These are phyloP conservation scores for Nomada goodeniana DNA, from an alignment of 2,888 invertebrate species.

Conservation along the genomic window DNA sequence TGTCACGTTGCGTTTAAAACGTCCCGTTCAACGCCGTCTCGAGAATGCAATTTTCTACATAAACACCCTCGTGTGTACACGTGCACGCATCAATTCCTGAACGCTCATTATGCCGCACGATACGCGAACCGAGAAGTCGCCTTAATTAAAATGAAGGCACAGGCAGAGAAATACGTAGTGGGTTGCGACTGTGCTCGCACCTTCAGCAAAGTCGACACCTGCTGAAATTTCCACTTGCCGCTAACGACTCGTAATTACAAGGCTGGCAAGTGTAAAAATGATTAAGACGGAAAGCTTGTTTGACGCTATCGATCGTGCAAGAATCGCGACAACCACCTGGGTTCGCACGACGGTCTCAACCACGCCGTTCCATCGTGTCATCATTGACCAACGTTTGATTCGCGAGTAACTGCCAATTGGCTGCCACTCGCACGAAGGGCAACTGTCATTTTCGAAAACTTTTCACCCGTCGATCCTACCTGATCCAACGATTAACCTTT, in stretches of 20 bases:
- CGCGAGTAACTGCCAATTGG: slow-evolving; percentile 32
- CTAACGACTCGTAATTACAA: slow-evolving; percentile 68
- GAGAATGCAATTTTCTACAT: slow-evolving; percentile 55
- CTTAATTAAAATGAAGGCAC: slow-evolving; percentile 66
- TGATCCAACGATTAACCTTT: slow-evolving; percentile 61
- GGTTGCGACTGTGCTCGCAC: slow-evolving; percentile 1
- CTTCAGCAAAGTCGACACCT: slow-evolving; percentile 50
- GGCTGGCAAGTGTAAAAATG: slow-evolving; percentile 57
- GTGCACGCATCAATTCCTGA: slow-evolving; percentile 48
- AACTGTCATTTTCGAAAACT: slow-evolving; percentile 61
- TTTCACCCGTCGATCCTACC: slow-evolving; percentile 31
- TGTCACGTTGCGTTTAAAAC: slow-evolving; percentile 3
- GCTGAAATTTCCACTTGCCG: slow-evolving; percentile 46
- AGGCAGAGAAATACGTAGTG: slow-evolving; percentile 4
- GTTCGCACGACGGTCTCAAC: not conserved
- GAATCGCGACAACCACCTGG: not conserved
- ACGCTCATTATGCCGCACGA: slow-evolving; percentile 49
- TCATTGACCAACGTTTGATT: slow-evolving; percentile 37
- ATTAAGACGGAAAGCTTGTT: slow-evolving; percentile 46
- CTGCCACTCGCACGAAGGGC: slow-evolving; percentile 26
- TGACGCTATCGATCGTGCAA: slow-evolving; percentile 58
- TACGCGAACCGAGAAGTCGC: slow-evolving; percentile 22
- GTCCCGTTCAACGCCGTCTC: slow-evolving; percentile 23
- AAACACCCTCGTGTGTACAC: slow-evolving; percentile 28
- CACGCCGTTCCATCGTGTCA: slow-evolving; percentile 11